phyloP scores from a whole-genome alignment of 2,113 vertebrate genomes.

The Albula goreensis region DNA sequence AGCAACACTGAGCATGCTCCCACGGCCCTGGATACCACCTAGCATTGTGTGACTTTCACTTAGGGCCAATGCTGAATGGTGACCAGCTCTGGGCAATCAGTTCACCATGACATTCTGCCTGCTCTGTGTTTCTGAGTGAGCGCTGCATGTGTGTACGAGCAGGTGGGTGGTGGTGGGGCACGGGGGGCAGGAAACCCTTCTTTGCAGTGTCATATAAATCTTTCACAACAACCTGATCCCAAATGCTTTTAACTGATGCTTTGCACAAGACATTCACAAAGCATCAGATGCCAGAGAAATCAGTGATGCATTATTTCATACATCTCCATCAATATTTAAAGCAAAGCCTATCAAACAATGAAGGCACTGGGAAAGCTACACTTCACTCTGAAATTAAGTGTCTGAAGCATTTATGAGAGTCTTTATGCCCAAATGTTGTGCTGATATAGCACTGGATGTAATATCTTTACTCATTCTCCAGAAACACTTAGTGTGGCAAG shows the following conservation, averaged over 20 bases:
- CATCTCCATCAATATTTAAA: conserved; percentile 15
- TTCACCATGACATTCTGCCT: neutral
- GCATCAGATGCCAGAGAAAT: conserved; percentile 21
- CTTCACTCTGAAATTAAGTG: neutral
- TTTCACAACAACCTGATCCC: conserved; percentile 31
- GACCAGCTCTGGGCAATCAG: too few species aligned
- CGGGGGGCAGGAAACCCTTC: conserved; percentile 36
- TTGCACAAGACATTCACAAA: neutral
- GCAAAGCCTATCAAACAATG: neutral
- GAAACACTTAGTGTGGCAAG: neutral
- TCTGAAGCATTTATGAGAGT: neutral
- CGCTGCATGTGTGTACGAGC: conserved; percentile 25
- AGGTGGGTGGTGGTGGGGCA: conserved; percentile 22
- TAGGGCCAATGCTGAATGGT: too few species aligned
- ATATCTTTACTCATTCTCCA: neutral
- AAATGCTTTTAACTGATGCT: conserved; percentile 32
- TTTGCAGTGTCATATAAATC: conserved; percentile 10
- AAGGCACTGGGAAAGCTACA: neutral
- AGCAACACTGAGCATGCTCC: neutral
- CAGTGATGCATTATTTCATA: conserved; percentile 25
- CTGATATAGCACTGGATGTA: conserved; percentile 19
- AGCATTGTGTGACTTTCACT: conserved; percentile 37
- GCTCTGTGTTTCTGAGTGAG: conserved; percentile 27
- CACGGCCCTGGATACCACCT: conserved; percentile 49
- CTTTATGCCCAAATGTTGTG: neutral